Evolutionary conservation across 2,113 vertebrate genomes (phyloP).

Genomic region (Puma concolor): DNA sequence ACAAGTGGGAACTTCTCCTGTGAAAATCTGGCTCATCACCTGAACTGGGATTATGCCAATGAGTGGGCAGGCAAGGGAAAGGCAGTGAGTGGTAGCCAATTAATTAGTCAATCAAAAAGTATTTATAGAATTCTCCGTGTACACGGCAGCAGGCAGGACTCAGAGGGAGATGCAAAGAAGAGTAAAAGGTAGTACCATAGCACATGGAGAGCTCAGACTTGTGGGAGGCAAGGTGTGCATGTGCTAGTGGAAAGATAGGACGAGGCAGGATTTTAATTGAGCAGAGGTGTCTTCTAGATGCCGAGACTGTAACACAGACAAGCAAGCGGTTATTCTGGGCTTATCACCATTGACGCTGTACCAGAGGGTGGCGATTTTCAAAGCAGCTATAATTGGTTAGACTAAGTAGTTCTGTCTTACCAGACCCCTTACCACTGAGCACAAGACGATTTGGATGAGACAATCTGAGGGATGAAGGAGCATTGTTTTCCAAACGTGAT

Average conservation of each 20-base stretch:
- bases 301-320: neutral
- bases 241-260: neutral
- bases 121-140: constrained; percentile 61
- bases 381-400: neutral
- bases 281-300: neutral
- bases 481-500: neutral
- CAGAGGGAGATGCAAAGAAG: neutral
- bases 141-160: neutral
- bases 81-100: constrained; percentile 59
- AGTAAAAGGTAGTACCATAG: neutral
- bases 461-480: neutral
- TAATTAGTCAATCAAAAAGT: constrained; percentile 73
- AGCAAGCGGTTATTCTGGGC: neutral
- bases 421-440: neutral
- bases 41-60: constrained; percentile 45
- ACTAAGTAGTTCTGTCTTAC: neutral
- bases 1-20: constrained; percentile 30
- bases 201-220: neutral
- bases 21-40: constrained; percentile 40
- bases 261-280: neutral
- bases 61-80: constrained; percentile 55
- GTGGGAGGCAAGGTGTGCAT: neutral
- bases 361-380: neutral
- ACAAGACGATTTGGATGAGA: neutral
- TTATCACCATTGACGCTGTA: neutral